Percentiles rank a stretch among this genome's conserved stretches.
Evolutionary conservation across 2,888 invertebrate genomes (phyloP).

Genomic region (Zygaena filipendulae): DNA sequence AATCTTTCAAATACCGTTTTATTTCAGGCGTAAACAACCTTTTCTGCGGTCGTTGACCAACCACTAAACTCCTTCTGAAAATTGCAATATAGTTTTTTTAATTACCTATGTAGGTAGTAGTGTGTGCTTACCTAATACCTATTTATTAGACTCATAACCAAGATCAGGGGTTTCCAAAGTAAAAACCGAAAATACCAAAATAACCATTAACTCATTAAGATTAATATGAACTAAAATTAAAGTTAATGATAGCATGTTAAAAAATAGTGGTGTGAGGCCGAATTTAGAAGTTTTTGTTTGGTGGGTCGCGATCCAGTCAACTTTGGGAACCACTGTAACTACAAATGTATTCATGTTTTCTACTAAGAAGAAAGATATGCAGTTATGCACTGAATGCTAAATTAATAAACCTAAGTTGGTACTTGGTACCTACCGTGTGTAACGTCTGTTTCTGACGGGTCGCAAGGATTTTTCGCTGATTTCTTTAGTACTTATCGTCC

Average conservation of each 20-base stretch:
- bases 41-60: conserved; percentile 74
- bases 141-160: too few species aligned
- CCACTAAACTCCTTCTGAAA: conserved; percentile 66
- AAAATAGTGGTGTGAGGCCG: too few species aligned
- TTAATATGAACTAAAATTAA: not conserved
- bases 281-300: not conserved
- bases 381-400: too few species aligned
- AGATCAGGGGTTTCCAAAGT: too few species aligned
- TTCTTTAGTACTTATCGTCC: conserved; percentile 37
- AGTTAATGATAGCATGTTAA: too few species aligned
- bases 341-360: too few species aligned
- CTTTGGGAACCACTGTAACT: too few species aligned
- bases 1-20: conserved; percentile 80
- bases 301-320: not conserved
- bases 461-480: conserved; percentile 65
- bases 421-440: conserved; percentile 77
- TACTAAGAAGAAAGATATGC: too few species aligned
- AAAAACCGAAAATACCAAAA: not conserved
- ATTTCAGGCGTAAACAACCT: conserved; percentile 83
- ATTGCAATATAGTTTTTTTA: conserved; percentile 8
- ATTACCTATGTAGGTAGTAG: too few species aligned
- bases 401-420: too few species aligned
- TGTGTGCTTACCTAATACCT: too few species aligned
- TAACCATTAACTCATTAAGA: not conserved
- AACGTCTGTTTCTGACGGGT: conserved; percentile 76